A percentile compares a stretch with the other conserved stretches of the same genome.
Conservation (phyloP, 2,888 invertebrate species). For the Amphipyra berbera region DNA sequence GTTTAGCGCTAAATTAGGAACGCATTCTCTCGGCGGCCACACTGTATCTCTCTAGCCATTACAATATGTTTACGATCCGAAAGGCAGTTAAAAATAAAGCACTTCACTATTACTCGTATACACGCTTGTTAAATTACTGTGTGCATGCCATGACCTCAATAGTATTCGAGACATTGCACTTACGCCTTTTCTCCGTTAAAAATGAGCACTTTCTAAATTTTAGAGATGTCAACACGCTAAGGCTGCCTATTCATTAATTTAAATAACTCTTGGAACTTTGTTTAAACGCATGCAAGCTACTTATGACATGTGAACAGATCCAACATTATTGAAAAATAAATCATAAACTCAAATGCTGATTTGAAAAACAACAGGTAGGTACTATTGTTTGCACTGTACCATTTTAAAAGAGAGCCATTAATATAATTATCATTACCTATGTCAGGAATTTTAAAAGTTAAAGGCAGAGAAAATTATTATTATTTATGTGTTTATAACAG, state of each 20-base stretch:
- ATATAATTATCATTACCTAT: too few species aligned
- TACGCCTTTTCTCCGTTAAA: conserved; percentile 17
- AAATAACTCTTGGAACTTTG: conserved; percentile 10
- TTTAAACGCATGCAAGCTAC: not conserved
- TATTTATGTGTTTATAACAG: too few species aligned
- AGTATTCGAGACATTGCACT: conserved; percentile 6
- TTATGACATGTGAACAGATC: too few species aligned
- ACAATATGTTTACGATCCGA: not conserved
- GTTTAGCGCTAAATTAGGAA: too few species aligned
- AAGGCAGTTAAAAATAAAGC: conserved; percentile 1
- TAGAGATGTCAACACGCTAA: conserved; percentile 25
- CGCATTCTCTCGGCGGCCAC: too few species aligned
- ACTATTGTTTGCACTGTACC: too few species aligned
- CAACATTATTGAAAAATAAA: not conserved
- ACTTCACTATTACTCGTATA: conserved; percentile 7
- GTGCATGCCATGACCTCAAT: conserved; percentile 40
- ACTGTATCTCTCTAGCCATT: not conserved
- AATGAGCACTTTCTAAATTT: conserved; percentile 49
- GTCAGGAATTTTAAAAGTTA: too few species aligned
- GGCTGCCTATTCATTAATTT: conserved; percentile 1
- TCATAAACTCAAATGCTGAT: too few species aligned
- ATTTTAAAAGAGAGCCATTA: too few species aligned
- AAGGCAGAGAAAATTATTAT: too few species aligned
- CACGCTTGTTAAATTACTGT: conserved; percentile 7
- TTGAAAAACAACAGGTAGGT: too few species aligned